phyloP scores from a whole-genome alignment of 2,888 invertebrate species.

The Busseola fusca region DNA sequence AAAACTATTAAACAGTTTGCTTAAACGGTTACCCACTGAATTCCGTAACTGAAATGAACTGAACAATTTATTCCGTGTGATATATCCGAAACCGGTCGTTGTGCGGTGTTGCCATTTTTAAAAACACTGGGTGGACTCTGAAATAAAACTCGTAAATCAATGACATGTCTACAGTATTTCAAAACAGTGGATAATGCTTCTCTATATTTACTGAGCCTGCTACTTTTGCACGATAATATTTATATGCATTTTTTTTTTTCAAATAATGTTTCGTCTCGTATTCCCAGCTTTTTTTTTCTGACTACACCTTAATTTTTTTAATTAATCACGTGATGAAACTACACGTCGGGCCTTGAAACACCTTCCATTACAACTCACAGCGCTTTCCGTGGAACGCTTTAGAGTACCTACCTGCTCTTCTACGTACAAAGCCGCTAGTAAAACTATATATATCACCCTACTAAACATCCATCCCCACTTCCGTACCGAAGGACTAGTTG shows the following conservation, averaged over 20 bases:
- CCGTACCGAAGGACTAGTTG: conserved; percentile 56
- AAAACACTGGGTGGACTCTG: neutral
- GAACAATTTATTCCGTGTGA: conserved; percentile 37
- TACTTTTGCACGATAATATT: neutral
- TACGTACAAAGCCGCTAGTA: conserved; percentile 7
- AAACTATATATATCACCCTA: conserved; percentile 61
- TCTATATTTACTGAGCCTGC: neutral
- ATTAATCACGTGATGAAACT: neutral
- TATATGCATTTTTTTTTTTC: neutral
- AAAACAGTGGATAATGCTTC: neutral
- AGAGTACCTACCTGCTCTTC: neutral
- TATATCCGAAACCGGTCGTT: conserved; percentile 25
- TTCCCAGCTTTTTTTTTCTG: too few species aligned
- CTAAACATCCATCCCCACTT: conserved; percentile 28
- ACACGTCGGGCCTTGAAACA: neutral
- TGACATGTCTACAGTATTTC: conserved; percentile 9
- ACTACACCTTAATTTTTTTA: neutral
- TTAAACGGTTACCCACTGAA: conserved; percentile 32
- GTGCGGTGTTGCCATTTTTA: conserved; percentile 1
- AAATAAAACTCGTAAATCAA: conserved; percentile 34
- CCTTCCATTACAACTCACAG: conserved; percentile 11
- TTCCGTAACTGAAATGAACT: conserved; percentile 28
- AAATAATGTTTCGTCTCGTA: neutral
- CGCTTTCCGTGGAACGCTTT: conserved; percentile 8
- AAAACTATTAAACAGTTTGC: conserved; percentile 40